These are phyloP conservation scores for Oreochromis tanganicae DNA, from an alignment of 2,113 vertebrate species.

Conservation along the genomic window DNA sequence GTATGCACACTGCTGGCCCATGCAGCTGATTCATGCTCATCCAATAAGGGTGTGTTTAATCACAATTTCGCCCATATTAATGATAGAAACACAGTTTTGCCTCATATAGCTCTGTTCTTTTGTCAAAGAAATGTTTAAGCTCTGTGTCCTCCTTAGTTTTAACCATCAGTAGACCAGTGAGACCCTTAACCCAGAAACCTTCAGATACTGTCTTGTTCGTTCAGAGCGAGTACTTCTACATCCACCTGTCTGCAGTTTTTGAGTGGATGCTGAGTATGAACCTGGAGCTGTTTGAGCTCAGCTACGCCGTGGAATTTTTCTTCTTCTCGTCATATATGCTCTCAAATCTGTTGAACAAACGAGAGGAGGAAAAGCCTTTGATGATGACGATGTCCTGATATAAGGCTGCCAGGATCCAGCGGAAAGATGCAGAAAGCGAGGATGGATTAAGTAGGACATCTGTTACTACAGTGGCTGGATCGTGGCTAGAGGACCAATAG, in stretches of 20 bases:
- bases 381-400: slow-evolving; percentile 63
- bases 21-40: neutral
- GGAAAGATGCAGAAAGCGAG: neutral
- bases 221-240: slow-evolving; percentile 37
- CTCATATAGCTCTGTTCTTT: neutral
- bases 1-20: neutral
- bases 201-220: slow-evolving; percentile 65
- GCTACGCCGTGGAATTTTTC: slow-evolving; percentile 66
- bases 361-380: slow-evolving; percentile 65
- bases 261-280: slow-evolving; percentile 75
- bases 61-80: neutral
- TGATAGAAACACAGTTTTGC: neutral
- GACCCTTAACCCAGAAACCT: slow-evolving; percentile 8
- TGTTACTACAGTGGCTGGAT: slow-evolving; percentile 7
- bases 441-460: neutral
- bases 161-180: neutral
- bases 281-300: slow-evolving; percentile 74
- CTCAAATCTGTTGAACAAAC: slow-evolving; percentile 58
- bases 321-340: slow-evolving; percentile 74
- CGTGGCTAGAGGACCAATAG: neutral
- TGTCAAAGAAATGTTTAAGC: neutral
- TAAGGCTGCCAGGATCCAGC: slow-evolving; percentile 1
- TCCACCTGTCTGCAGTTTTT: slow-evolving; percentile 68
- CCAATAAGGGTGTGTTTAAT: neutral
- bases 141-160: neutral